Conservation (phyloP, 2,888 invertebrate species). For the Dastarcus helophoroides region DNA sequence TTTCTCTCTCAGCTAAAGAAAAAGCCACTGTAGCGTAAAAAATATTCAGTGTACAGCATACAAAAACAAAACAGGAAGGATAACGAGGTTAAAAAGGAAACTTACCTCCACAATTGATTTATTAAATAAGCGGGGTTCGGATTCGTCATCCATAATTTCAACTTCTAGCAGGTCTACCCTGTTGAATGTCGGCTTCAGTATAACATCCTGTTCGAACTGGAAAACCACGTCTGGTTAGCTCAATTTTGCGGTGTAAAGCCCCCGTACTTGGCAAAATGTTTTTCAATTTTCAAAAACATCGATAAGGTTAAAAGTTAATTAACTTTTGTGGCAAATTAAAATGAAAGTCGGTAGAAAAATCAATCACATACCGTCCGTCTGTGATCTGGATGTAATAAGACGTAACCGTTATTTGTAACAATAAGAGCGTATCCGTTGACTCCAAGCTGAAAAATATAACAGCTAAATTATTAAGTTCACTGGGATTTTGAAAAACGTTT, state of each 20-base stretch:
- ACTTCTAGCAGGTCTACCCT: constrained; percentile 93
- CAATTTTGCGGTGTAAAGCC: no score
- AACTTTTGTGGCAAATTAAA: no score
- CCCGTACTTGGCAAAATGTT: no score
- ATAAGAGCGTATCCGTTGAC: constrained; percentile 91
- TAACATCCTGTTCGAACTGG: constrained; percentile 31
- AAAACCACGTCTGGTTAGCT: no score
- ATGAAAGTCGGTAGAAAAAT: no score
- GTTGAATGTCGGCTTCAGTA: constrained; percentile 91
- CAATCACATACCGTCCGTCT: constrained; percentile 75
- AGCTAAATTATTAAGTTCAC: no score
- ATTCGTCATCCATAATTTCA: constrained; percentile 59
- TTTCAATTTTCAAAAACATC: no score
- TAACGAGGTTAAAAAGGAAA: no score
- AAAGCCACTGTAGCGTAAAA: constrained; percentile 28
- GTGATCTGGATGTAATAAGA: constrained; percentile 87
- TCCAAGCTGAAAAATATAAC: constrained; percentile 63
- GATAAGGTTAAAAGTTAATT: no score
- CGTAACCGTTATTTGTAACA: constrained; percentile 89
- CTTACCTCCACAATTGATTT: constrained; percentile 33
- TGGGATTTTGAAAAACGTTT: constrained; percentile 27
- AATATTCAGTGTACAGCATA: background rate
- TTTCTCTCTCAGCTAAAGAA: constrained; percentile 31
- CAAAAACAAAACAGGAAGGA: no score
- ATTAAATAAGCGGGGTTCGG: constrained; percentile 65